Evolutionary conservation across 2,888 invertebrate species (phyloP), one percentile per base, ranked within the genome.

Genomic region (Pollenia labialis): DNA sequence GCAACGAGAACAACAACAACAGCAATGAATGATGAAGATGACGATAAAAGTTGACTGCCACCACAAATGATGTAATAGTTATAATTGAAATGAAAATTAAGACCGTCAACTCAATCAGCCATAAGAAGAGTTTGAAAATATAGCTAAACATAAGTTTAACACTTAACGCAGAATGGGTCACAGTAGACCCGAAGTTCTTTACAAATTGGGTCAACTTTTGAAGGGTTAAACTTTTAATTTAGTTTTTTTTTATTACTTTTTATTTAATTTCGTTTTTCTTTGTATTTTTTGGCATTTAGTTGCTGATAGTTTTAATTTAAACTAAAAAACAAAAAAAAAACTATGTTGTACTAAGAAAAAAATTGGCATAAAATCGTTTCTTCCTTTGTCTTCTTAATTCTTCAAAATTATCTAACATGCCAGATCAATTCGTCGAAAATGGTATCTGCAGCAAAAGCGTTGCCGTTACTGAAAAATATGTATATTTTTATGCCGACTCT

Each of bases 1-100:
- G 50, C 54, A 76, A 40, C 54, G 50, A 68, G n/a, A 60, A 60
- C 60, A 64, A 48, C 50, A 40, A 64, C 16, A 69, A 32, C 68
- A 52, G 40, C n/a, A 40, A 3, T 52, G n/a, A 76, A 76, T 75
- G 50, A 44, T 71, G 69, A 75, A 62, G 85, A 83, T 80, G 75
- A 83, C 82, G 74, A 83, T 83, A 76, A 75, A 79, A 79, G 68
- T 75, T 82, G 80, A 79, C 64, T 83, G 75, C 82, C 82, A 82
- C 82, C 79, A 74, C 84, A 84, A 86, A 83, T 86, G 86, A 86
- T 86, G 82, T 83, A 86, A 86, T 86, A 75, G 50, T 79, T 81
- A 85, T 85, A 72, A 66, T 81, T 76, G 40, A 80, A 85, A 69
- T 50, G 60, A 58, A 86, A 86, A 83, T 64, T 81, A 46, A 79